Evolutionary conservation across 2,797 vertebrate species (phyloP).

Genomic region (Cichlasoma orientale): DNA sequence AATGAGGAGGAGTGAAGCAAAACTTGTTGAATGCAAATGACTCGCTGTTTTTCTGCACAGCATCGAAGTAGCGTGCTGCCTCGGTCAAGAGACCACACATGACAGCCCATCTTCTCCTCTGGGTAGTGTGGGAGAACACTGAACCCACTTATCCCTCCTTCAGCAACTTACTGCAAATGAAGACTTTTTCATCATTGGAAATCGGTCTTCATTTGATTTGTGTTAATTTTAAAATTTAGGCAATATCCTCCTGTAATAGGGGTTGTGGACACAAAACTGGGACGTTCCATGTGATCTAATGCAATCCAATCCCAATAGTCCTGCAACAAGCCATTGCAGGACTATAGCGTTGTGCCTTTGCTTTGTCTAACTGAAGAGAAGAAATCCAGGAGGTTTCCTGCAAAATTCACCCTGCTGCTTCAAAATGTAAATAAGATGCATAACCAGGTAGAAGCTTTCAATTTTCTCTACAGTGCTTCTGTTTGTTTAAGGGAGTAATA

Average conservation of each 20-base stretch:
- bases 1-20: conserved; percentile 56
- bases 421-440: conserved; percentile 41
- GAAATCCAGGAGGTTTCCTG: conserved; percentile 28
- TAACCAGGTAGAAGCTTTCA: conserved; percentile 18
- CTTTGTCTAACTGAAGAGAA: conserved; percentile 34
- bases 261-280: neutral
- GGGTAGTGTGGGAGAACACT: conserved; percentile 6
- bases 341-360: conserved; percentile 21
- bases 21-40: conserved; percentile 71
- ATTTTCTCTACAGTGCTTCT: conserved; percentile 32
- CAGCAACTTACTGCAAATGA: neutral
- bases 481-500: conserved; percentile 44
- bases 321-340: neutral
- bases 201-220: neutral
- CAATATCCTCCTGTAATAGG: neutral
- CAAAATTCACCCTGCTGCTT: conserved; percentile 35
- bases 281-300: conserved; percentile 6
- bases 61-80: neutral
- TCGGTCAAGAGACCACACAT: conserved; percentile 40
- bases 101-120: conserved; percentile 19
- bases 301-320: conserved; percentile 2
- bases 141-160: conserved; percentile 9
- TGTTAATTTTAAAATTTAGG: neutral
- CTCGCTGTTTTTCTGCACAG: conserved; percentile 47
- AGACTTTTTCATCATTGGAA: neutral